Percentiles rank a stretch among this genome's conserved stretches.
Conservation (phyloP, 2,797 vertebrate genomes). For the Poecilia gillii region DNA sequence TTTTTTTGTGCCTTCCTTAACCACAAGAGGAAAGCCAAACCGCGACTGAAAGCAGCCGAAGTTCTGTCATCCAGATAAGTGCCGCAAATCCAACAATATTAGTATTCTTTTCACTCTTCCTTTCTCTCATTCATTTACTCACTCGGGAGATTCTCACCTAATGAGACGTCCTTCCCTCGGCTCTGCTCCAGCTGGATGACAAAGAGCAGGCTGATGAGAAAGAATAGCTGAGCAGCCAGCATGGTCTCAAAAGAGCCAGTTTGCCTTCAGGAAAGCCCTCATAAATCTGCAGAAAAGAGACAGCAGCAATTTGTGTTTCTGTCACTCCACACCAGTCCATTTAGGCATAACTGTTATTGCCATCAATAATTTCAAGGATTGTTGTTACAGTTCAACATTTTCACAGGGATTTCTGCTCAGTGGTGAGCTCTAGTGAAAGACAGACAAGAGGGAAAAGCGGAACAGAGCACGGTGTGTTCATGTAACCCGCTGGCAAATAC, state of each 20-base stretch:
- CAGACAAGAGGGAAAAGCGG: background rate
- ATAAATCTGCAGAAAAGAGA: conserved; percentile 51
- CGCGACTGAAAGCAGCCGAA: background rate
- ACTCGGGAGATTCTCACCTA: conserved; percentile 61
- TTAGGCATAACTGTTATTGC: background rate
- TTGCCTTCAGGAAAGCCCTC: conserved; percentile 24
- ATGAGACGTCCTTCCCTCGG: conserved; percentile 28
- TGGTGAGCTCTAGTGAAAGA: background rate
- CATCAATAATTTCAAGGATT: background rate
- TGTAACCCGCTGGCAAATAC: conserved; percentile 21
- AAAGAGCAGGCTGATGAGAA: conserved; percentile 60
- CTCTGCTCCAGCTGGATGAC: conserved; percentile 50
- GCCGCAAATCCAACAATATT: background rate
- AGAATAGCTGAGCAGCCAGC: conserved; percentile 43
- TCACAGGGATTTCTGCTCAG: background rate
- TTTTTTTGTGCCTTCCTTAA: conserved; percentile 10
- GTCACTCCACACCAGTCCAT: conserved; percentile 1
- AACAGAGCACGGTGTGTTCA: background rate
- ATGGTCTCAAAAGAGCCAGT: conserved; percentile 45
- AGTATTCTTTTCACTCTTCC: background rate
- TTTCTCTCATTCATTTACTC: background rate
- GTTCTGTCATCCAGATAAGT: background rate
- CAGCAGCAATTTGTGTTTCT: conserved; percentile 2
- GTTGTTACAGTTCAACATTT: background rate
- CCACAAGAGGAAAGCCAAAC: conserved; percentile 45